Evolutionary conservation across 53 echinoderm and acorn worm genomes (phyloP).

Genomic region (Echinarachnius parma): DNA sequence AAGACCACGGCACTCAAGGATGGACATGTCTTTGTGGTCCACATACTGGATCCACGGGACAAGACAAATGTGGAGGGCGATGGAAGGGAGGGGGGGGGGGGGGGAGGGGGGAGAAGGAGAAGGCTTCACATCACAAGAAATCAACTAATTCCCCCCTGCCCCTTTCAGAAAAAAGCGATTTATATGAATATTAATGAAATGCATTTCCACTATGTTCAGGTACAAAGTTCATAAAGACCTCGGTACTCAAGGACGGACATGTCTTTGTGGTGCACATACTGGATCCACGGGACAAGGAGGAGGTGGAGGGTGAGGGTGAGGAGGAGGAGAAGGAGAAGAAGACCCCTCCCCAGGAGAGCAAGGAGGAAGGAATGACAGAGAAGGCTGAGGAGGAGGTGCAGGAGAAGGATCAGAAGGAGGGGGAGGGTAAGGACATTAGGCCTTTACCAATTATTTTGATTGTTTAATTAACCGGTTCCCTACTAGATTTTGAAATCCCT

Average conservation of each 20-base stretch:
- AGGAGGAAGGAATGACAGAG: constrained; percentile 42
- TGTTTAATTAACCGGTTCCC: too few species aligned
- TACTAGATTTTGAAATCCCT: too few species aligned
- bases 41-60: constrained; percentile 79
- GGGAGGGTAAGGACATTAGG: constrained; percentile 31
- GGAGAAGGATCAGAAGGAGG: constrained; percentile 11
- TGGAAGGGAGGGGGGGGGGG: background rate
- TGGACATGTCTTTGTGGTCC: constrained; percentile 84
- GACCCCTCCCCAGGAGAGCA: background rate
- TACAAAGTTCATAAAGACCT: constrained; percentile 65
- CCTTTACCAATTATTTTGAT: too few species aligned
- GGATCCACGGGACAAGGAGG: constrained; percentile 65
- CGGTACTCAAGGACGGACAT: constrained; percentile 90
- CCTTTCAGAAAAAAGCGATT: too few species aligned
- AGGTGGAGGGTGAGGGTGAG: constrained; percentile 40
- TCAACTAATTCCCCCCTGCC: too few species aligned
- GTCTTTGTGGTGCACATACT: constrained; percentile 80
- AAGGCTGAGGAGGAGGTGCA: constrained; percentile 66
- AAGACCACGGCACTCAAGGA: constrained; percentile 86
- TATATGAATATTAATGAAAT: too few species aligned
- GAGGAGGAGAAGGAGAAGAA: constrained; percentile 15
- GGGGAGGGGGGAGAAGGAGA: too few species aligned
- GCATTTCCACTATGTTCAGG: too few species aligned
- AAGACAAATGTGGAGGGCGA: constrained; percentile 50
- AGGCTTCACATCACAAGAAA: too few species aligned